These are phyloP conservation scores for Lepilemur ruficaudatus DNA, from an alignment of 2,797 vertebrate genomes.

Conservation along the genomic window DNA sequence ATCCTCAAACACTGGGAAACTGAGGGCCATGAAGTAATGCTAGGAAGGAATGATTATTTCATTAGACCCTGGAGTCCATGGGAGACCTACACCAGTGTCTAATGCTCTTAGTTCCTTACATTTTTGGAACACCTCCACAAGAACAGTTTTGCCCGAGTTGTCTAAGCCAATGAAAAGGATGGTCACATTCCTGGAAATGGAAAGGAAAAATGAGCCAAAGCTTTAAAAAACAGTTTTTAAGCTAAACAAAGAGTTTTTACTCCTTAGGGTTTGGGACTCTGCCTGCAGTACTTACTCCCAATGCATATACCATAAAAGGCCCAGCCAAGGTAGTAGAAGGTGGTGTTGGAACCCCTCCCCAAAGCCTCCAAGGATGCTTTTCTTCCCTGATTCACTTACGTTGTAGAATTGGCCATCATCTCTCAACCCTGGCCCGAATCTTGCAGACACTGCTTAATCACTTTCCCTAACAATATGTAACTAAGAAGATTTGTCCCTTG, in stretches of 20 bases:
- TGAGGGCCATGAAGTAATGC: background rate
- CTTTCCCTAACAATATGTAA: background rate
- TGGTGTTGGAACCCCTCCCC: background rate
- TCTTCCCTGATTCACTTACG: background rate
- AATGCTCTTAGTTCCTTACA: conserved; percentile 79
- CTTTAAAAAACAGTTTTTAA: conserved; percentile 21
- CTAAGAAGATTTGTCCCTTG: background rate
- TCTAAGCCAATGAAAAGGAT: conserved; percentile 91
- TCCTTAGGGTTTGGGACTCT: conserved; percentile 1
- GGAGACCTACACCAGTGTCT: conserved; percentile 18
- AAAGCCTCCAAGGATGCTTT: background rate
- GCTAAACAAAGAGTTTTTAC: conserved; percentile 8
- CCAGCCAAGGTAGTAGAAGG: background rate
- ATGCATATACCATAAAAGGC: background rate
- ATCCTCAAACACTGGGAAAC: conserved; percentile 29
- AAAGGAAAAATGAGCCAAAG: conserved; percentile 50
- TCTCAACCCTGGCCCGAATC: background rate
- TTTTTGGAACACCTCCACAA: conserved; percentile 88
- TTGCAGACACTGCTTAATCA: background rate
- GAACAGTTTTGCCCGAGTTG: conserved; percentile 90
- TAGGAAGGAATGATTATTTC: conserved; percentile 23
- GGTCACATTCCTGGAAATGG: conserved; percentile 85
- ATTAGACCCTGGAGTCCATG: background rate
- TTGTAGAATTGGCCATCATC: background rate
- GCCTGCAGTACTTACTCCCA: background rate